A percentile compares a stretch with the other conserved stretches of the same genome.
Conservation (phyloP, 2,113 vertebrate species). For the Protobothrops mucrosquamatus region DNA sequence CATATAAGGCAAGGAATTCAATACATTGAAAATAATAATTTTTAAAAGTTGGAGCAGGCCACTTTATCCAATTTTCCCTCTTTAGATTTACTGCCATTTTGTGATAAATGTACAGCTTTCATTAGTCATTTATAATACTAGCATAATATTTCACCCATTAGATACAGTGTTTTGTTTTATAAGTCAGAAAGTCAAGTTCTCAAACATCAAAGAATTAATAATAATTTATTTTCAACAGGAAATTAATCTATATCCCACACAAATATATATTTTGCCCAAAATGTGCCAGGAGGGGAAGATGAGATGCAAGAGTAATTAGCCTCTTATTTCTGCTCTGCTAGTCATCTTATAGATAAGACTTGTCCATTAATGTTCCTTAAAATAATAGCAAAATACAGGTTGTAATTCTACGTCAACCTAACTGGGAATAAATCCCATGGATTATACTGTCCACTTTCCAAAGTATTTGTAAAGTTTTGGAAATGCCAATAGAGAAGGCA, state of each 20-base stretch:
- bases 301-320: background rate
- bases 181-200: background rate
- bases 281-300: background rate
- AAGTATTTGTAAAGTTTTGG: background rate
- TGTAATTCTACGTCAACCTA: background rate
- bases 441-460: background rate
- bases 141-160: background rate
- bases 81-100: background rate
- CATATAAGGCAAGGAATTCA: background rate
- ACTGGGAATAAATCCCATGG: background rate
- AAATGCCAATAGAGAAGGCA: background rate
- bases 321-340: background rate
- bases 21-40: conserved; percentile 9
- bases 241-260: background rate
- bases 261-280: background rate
- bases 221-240: background rate
- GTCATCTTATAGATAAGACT: background rate
- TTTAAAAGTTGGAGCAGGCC: background rate
- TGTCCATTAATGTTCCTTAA: background rate
- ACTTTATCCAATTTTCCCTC: background rate
- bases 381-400: background rate
- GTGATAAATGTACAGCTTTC: background rate
- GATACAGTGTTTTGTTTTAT: background rate
- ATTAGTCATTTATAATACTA: background rate
- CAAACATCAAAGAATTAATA: background rate